Conservation (phyloP, 2,888 invertebrate species). For the Sphaerophoria rueppellii region DNA sequence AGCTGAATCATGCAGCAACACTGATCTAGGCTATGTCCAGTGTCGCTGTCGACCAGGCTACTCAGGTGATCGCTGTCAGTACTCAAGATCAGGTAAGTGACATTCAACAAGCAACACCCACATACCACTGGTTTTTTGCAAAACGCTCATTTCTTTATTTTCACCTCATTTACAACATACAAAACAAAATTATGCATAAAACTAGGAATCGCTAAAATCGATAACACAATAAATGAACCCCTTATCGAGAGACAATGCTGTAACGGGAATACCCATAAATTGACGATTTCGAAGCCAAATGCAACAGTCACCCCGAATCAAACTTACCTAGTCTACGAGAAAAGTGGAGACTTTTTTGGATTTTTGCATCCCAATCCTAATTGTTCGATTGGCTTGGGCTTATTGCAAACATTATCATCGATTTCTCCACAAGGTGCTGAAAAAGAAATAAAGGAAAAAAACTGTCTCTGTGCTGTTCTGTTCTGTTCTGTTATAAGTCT, state of each 20-base stretch:
- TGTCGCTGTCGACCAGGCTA: slow-evolving; percentile 89
- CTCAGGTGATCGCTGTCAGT: slow-evolving; percentile 86
- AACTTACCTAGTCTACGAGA: slow-evolving; percentile 43
- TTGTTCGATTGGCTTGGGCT: slow-evolving; percentile 40
- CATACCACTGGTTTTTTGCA: not conserved
- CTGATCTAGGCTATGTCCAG: slow-evolving; percentile 84
- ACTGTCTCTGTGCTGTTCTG: slow-evolving; percentile 56
- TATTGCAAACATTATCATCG: slow-evolving; percentile 7
- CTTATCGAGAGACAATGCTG: slow-evolving; percentile 58
- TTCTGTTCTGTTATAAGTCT: slow-evolving; percentile 29
- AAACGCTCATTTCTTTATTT: slow-evolving; percentile 44
- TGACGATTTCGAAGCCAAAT: slow-evolving; percentile 47
- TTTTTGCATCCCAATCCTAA: slow-evolving; percentile 33
- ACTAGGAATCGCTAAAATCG: slow-evolving; percentile 9
- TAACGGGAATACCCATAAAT: slow-evolving; percentile 26
- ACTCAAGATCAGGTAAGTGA: slow-evolving; percentile 82
- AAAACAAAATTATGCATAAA: slow-evolving; percentile 17
- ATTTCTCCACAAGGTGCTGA: slow-evolving; percentile 58
- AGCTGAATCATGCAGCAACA: slow-evolving; percentile 86
- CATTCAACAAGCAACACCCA: not conserved
- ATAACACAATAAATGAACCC: slow-evolving; percentile 26
- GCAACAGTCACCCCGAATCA: slow-evolving; percentile 36
- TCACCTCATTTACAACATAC: slow-evolving; percentile 24
- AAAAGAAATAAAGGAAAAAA: not conserved
- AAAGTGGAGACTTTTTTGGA: slow-evolving; percentile 42